These are phyloP conservation scores for Gerris buenoi DNA, from an alignment of 1,140 invertebrate species.

Conservation along the genomic window DNA sequence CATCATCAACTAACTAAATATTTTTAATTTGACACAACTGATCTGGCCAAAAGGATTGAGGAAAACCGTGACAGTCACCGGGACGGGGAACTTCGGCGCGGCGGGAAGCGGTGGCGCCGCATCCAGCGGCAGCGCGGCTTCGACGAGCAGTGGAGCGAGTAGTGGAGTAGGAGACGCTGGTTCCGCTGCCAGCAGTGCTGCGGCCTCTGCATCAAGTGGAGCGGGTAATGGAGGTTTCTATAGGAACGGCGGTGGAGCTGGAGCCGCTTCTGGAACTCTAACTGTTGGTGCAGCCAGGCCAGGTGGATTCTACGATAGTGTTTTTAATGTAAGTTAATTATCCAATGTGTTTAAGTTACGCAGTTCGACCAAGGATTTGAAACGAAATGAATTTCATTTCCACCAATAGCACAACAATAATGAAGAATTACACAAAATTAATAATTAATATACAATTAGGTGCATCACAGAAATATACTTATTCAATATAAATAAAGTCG, in stretches of 20 bases:
- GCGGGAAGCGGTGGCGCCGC: background rate
- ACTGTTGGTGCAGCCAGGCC: background rate
- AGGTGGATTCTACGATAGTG: background rate
- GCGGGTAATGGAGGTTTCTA: background rate
- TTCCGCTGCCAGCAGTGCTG: background rate
- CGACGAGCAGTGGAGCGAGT: background rate
- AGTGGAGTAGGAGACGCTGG: background rate
- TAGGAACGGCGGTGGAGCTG: background rate
- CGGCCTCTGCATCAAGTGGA: background rate
- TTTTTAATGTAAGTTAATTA: background rate
- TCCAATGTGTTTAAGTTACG: no score
- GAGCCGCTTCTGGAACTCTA: background rate
- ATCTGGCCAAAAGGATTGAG: background rate
- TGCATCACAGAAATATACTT: no score
- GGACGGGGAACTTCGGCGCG: background rate
- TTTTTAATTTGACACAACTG: background rate
- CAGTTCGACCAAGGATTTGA: no score
- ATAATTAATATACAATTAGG: no score
- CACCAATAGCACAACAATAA: no score
- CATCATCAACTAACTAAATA: no score
- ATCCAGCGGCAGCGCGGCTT: background rate
- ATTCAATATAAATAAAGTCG: no score
- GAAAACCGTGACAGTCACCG: background rate
- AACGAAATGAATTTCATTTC: no score
- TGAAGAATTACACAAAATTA: no score